Percentiles rank a stretch among this genome's conserved stretches.
These are phyloP conservation scores for Subanguina moxae DNA, from an alignment of 1,140 invertebrate genomes.

Conservation along the genomic window DNA sequence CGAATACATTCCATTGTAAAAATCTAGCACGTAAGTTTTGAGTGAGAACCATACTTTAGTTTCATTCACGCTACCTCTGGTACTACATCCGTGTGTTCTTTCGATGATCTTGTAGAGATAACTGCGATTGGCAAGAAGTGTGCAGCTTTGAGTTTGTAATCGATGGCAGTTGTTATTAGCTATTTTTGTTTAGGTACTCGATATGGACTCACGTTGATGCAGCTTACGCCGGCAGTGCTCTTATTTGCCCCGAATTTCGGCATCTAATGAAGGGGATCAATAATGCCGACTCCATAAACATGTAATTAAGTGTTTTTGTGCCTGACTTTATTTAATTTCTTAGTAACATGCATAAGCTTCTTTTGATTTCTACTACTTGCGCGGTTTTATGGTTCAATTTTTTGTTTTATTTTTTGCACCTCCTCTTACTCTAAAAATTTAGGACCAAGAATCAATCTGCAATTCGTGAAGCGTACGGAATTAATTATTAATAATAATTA, in stretches of 20 bases:
- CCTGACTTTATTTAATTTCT: neutral
- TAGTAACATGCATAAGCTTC: neutral
- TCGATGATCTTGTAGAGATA: neutral
- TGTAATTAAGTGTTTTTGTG: neutral
- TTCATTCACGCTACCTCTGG: neutral
- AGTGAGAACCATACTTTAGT: neutral
- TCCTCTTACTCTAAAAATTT: too few relatives aligned
- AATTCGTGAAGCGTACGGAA: too few relatives aligned
- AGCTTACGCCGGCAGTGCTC: neutral
- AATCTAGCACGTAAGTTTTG: neutral
- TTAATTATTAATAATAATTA: too few relatives aligned
- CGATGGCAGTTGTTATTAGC: neutral
- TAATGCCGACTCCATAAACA: neutral
- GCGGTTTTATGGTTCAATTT: neutral
- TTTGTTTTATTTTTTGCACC: too few relatives aligned
- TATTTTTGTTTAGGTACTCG: neutral
- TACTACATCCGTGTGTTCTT: slow-evolving; percentile 5
- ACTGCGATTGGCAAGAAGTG: neutral
- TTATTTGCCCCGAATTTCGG: neutral
- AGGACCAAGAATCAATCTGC: too few relatives aligned
- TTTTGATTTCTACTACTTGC: neutral
- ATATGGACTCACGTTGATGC: slow-evolving; percentile 3
- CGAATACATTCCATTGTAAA: neutral
- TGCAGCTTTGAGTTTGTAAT: neutral
- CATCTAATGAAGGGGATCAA: slow-evolving; percentile 2